These are phyloP conservation scores for Temnopleurus reevesii DNA, from an alignment of 53 echinoderm and acorn worm genomes.

Conservation along the genomic window DNA sequence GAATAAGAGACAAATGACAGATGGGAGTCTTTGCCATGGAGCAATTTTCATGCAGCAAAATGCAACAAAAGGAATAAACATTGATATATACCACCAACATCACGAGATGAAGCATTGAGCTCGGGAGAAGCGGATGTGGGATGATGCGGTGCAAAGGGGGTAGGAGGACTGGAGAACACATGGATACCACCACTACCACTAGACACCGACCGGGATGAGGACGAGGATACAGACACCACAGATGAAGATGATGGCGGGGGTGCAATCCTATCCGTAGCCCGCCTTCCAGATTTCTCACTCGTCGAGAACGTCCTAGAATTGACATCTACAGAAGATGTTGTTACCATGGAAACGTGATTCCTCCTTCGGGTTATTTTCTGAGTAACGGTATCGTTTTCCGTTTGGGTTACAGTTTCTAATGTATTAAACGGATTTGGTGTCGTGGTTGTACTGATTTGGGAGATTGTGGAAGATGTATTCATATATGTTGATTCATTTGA, in stretches of 20 bases:
- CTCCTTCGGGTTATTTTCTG: background rate
- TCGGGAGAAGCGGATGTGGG: background rate
- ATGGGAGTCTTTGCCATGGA: background rate
- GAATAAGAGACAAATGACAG: background rate
- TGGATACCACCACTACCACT: constrained; percentile 51
- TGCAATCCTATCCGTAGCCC: background rate
- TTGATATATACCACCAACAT: constrained; percentile 10
- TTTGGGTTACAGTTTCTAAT: constrained; percentile 11
- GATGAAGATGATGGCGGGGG: background rate
- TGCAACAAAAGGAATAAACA: background rate
- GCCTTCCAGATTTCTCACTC: background rate
- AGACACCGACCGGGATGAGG: background rate
- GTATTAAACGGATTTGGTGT: background rate
- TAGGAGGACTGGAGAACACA: background rate
- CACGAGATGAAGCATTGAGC: constrained; percentile 3
- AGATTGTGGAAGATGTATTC: background rate
- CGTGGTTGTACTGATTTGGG: background rate
- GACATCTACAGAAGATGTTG: constrained; percentile 7
- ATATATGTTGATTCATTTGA: background rate
- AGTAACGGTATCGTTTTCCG: constrained; percentile 11
- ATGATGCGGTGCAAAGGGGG: background rate
- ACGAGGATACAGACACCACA: background rate
- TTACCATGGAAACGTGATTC: constrained; percentile 3
- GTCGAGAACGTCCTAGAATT: constrained; percentile 16
- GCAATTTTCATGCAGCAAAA: background rate